Base-by-base conservation (phyloP, 2,888 invertebrate species). In the Volucella bombylans region DNA sequence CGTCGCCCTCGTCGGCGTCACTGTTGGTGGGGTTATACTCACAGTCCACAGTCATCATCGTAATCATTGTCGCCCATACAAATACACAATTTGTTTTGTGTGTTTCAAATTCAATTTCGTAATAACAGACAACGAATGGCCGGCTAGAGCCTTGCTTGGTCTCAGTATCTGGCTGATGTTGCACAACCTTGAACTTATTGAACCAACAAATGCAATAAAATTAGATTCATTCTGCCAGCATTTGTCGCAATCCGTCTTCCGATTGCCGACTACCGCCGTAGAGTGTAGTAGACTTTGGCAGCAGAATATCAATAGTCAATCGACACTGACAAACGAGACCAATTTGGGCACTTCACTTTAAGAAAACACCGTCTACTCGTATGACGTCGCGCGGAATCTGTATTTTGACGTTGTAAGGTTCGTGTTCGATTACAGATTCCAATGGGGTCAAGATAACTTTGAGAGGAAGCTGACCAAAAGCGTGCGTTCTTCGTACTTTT, bases 121-220 rank as follows among this genome's bases (percentile, higher is more conserved):
- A 69, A 69, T 39, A 69, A 49, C 47, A 57, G 49, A 15, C 39
- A 57, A 12, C 69, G n/a, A 57, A 47, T 67, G 45, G 67, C 41
- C 41, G n/a, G n/a, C 45, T 11, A 45, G 52, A 43, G 68, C 43
- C 31, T 14, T 31, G n/a, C n/a, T n/a, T 18, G 18, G 41, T 3
- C 38, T 39, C 12, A 14, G 10, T 38, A 8, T 15, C 23, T 41
- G 38, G 38, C n/a, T 31, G 14, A 23, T 52, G 14, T 10, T 57
- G 47, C 47, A 18, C 23, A 71, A 61, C 71, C 71, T 71, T 71
- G 71, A 71, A 71, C 71, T 71, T 71, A 71, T 71, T 59, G 71
- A 71, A 71, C 71, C 39, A 43, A 43, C 41, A 59, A 71, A 59
- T 71, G 69, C 59, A 50, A 71, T 71, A 39, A 71, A 71, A 59